Percentiles rank a stretch among this genome's conserved stretches.
Evolutionary conservation across 2,888 invertebrate species (phyloP).

Genomic region (Eulithis testata): DNA sequence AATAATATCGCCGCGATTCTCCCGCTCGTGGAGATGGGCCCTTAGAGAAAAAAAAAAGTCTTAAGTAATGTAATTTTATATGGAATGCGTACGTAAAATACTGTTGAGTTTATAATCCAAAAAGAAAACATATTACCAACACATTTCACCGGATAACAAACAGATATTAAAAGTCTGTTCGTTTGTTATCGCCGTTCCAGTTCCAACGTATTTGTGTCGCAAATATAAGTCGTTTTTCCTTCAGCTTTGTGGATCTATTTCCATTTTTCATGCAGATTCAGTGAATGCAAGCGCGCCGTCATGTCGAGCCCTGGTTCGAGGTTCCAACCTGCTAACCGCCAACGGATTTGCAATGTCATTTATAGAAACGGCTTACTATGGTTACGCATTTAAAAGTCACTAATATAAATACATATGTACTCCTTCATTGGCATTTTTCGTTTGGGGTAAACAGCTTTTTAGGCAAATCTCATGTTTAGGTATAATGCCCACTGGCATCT

Average conservation of each 20-base stretch:
- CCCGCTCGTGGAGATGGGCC: too few species aligned
- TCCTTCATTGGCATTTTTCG: too few species aligned
- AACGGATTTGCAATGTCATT: conserved; percentile 36
- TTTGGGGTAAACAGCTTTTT: too few species aligned
- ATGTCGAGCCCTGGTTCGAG: conserved; percentile 32
- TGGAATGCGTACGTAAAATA: too few species aligned
- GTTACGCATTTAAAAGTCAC: conserved; percentile 8
- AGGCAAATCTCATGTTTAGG: too few species aligned
- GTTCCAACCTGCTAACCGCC: conserved; percentile 35
- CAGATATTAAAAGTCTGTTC: conserved; percentile 22
- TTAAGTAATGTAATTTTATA: too few species aligned
- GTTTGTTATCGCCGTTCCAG: conserved; percentile 39
- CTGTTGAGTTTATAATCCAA: neutral
- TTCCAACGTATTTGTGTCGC: conserved; percentile 51
- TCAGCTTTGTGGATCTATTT: conserved; percentile 50
- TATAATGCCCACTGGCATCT: too few species aligned
- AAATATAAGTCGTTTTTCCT: conserved; percentile 45
- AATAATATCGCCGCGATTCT: too few species aligned
- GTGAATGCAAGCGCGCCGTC: conserved; percentile 37
- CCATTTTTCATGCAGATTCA: conserved; percentile 57
- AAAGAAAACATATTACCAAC: neutral
- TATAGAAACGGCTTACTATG: conserved; percentile 25
- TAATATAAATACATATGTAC: too few species aligned
- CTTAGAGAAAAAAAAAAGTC: too few species aligned
- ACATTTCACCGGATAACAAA: conserved; percentile 10